A percentile compares a stretch with the other conserved stretches of the same genome.
Evolutionary conservation across 2,113 vertebrate genomes (phyloP).

Genomic region (Ploceus nigricollis): DNA sequence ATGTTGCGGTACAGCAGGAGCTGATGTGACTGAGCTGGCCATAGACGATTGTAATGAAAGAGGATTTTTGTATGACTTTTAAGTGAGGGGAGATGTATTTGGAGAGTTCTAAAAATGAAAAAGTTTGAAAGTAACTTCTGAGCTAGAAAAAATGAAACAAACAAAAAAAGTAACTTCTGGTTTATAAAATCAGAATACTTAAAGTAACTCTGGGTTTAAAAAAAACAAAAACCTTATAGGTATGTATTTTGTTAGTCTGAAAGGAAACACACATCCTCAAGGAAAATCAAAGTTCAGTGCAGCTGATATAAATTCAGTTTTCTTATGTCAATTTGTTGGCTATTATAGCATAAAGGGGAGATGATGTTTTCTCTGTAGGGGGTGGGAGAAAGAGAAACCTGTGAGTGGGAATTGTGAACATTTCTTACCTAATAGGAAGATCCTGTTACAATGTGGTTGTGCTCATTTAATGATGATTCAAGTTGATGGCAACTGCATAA

Average conservation of each 20-base stretch:
- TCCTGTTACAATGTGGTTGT: neutral
- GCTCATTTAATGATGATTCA: neutral
- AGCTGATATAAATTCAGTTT: neutral
- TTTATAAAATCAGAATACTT: neutral
- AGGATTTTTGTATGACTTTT: neutral
- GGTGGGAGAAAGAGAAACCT: neutral
- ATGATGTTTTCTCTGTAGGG: neutral
- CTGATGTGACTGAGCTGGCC: neutral
- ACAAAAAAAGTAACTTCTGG: neutral
- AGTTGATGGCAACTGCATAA: neutral
- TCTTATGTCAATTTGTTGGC: neutral
- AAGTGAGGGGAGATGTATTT: neutral
- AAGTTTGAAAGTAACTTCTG: neutral
- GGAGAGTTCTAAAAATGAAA: neutral
- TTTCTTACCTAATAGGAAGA: neutral
- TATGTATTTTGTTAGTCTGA: neutral
- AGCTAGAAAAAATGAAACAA: neutral
- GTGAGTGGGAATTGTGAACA: neutral
- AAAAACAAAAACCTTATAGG: neutral
- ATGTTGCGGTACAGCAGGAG: neutral
- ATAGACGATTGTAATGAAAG: neutral
- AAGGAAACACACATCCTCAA: neutral
- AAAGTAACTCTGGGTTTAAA: neutral
- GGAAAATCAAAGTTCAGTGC: neutral
- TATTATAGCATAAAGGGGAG: neutral